Evolutionary conservation across 1,140 invertebrate genomes (phyloP), one percentile per base, ranked within the genome.

Genomic region (Varroa destructor): DNA sequence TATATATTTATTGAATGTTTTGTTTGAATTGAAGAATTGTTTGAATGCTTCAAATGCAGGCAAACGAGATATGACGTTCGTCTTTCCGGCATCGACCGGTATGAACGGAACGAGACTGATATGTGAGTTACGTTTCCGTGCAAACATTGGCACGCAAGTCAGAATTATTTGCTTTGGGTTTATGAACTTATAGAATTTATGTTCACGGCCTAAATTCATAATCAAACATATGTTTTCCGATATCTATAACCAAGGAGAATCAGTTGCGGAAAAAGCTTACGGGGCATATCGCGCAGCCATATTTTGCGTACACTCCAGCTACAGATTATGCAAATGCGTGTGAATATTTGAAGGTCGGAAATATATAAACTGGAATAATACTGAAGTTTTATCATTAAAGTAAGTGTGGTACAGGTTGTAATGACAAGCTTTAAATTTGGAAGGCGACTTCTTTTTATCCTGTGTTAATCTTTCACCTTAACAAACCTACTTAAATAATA

Each of bases 1-100:
- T 25, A 25, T 25, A 12, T 56, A 12, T n/a, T 12, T 12, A 3
- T 58, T 42, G 12, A 58, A 3, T 12, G 3, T 12, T 58, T 58
- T 36, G 57, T 12, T 58, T 58, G 6, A 36, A 36, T 6, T 36
- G 40, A 12, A 5, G 3, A 58, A 42, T 42, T 12, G 57, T 36
- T 58, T 6, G 3, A 58, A 36, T 58, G 6, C 6, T 36, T 58
- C 3, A 5, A 12, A 36, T 14, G 2, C 37, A 67, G 61, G 61
- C 40, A 67, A 37, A 67, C 37, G 10, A 67, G 12, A 25, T 67
- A 67, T 37, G 61, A 67, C 40, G 3, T 46, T 36, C 61, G 61
- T 25, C 46, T 67, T 4, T 43, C 40, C 36, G 61, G 61, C 61
- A 1, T 67, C 61, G 12, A 2, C 8, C 61, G 61, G 12, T 40